phyloP scores from a whole-genome alignment of 1,140 invertebrate genomes.

The Drosophila oshimai region DNA sequence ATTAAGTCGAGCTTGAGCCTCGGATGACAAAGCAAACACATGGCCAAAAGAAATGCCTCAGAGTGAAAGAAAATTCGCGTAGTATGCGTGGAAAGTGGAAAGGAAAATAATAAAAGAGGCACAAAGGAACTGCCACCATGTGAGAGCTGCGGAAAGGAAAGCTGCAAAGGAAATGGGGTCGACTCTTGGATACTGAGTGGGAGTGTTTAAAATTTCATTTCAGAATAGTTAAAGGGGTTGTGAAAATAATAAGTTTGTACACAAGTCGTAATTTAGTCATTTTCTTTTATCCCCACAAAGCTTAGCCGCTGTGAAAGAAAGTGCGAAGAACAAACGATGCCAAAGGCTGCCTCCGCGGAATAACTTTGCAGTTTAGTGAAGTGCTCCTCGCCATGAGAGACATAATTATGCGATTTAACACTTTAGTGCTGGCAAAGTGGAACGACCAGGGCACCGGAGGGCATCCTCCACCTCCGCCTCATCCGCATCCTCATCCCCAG shows the following conservation, averaged over 20 bases:
- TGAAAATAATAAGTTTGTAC: not conserved
- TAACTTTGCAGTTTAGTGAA: conserved; percentile 75
- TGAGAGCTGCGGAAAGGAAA: conserved; percentile 23
- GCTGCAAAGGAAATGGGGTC: not conserved
- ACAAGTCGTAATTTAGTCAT: not conserved
- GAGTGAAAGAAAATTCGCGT: conserved; percentile 38
- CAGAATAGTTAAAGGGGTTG: not conserved
- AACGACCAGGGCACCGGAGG: conserved; percentile 33
- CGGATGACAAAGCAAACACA: conserved; percentile 59
- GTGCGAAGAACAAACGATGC: conserved; percentile 30
- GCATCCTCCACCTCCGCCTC: not conserved
- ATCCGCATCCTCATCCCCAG: not conserved
- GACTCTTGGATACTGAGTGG: conserved; percentile 5
- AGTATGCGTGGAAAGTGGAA: conserved; percentile 23
- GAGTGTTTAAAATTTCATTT: not conserved
- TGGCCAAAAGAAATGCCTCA: conserved; percentile 46
- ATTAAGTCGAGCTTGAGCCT: conserved; percentile 49
- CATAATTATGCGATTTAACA: conserved; percentile 81
- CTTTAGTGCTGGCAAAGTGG: conserved; percentile 70
- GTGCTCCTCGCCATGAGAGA: conserved; percentile 71
- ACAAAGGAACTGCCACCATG: conserved; percentile 46
- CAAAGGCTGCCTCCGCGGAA: conserved; percentile 32
- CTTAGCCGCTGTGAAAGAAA: not conserved
- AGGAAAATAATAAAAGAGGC: conserved; percentile 4
- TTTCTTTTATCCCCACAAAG: not conserved